Percentiles rank a stretch among this genome's conserved stretches.
phyloP scores from a whole-genome alignment of 2,888 invertebrate species.

The Scrobipalpa atriplicella region DNA sequence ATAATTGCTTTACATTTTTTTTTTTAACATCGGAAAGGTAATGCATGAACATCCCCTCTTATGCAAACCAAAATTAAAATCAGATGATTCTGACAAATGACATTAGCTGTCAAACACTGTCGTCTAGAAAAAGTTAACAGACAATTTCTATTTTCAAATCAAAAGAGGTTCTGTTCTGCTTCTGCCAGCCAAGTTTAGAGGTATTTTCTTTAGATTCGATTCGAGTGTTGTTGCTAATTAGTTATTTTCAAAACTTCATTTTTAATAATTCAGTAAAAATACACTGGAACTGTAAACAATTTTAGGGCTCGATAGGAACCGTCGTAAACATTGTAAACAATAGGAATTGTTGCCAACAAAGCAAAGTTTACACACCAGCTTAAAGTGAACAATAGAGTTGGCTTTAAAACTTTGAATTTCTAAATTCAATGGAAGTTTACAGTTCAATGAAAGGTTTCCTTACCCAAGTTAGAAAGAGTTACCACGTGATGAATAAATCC shows the following conservation, averaged over 20 bases:
- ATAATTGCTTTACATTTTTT: too few species aligned
- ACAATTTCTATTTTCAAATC: neutral
- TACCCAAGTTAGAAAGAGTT: neutral
- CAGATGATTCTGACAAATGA: conserved; percentile 1
- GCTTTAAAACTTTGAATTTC: conserved; percentile 6
- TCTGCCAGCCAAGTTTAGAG: too few species aligned
- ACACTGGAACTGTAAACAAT: conserved; percentile 1
- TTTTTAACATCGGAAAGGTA: neutral
- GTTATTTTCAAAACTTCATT: neutral
- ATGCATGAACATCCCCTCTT: neutral
- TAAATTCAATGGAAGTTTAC: neutral
- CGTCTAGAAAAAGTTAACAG: neutral
- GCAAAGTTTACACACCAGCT: neutral
- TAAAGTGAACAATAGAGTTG: conserved; percentile 11
- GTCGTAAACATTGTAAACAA: conserved; percentile 3
- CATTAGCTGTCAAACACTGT: neutral
- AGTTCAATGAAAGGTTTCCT: neutral
- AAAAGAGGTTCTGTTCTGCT: neutral
- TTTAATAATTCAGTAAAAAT: neutral
- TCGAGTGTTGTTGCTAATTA: neutral
- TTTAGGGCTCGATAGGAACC: conserved; percentile 13
- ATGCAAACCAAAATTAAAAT: neutral
- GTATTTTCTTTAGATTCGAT: too few species aligned
- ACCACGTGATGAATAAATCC: too few species aligned
- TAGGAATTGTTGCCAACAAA: conserved; percentile 4